Base-by-base conservation (phyloP, 2,113 vertebrate species). In the Rhinoptilus africanus region DNA sequence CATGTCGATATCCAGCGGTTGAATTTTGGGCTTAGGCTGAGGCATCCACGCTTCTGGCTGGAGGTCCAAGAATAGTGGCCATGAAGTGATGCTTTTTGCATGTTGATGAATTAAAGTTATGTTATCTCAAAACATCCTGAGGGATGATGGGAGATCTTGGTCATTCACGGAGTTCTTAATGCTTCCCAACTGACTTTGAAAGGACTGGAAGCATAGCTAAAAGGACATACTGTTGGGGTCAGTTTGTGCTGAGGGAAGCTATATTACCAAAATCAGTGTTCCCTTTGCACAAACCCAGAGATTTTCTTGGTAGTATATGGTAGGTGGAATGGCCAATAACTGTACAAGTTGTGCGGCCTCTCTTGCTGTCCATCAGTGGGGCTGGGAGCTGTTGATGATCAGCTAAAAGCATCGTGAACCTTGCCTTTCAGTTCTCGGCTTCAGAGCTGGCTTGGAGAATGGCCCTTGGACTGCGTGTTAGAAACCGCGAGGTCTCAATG, bases 171-270 rank as follows among this genome's bases (percentile, higher is more conserved):
- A 74, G 48, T 51, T 79, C 41, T 60, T 15, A 14, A 14, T 39
- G 45, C 64, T 88, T 81, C 69, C 78, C 37, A 54, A 23, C 37
- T 9, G 35, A 24, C 23, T 60, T 50, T 9, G 12, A 11, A 69
- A 78, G 39, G 43, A 11, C n/a, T 66, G 50, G 39, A n/a, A 68
- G 35, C 30, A 6, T 1, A 18, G 53, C 59, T 85, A 3, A 12
- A 54, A 88, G 50, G 39, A 21, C 2, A 0, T 16, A 5, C 34
- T 87, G 0, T 8, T 21, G 20, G 14, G 3, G 32, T 12, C 39
- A 13, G 9, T 26, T 50, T 76, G 47, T 32, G 63, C 56, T 43
- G 35, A 48, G 60, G 35, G 67, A 62, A 62, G 20, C n/a, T 72
- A 1, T 13, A 3, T 8, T 26, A 24, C 45, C 54, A 41, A 48